These are phyloP conservation scores for Spisula solida DNA, from an alignment of 2,888 invertebrate species.

Conservation along the genomic window DNA sequence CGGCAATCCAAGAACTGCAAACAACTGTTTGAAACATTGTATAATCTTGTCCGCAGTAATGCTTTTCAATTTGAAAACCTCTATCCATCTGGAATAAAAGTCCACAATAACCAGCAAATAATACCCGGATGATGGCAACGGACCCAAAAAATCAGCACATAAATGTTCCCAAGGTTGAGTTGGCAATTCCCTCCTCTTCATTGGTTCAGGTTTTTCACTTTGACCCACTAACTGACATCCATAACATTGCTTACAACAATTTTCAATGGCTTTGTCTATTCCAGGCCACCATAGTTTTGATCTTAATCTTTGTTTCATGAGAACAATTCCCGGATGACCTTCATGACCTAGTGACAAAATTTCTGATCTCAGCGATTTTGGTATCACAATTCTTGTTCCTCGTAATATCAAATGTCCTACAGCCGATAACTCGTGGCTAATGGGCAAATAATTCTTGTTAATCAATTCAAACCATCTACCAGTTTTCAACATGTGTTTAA, in stretches of 20 bases:
- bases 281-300: constrained; percentile 76
- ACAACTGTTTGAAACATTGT: constrained; percentile 50
- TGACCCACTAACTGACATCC: constrained; percentile 62
- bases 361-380: constrained; percentile 50
- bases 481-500: not conserved
- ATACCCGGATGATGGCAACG: constrained; percentile 66
- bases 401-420: constrained; percentile 66
- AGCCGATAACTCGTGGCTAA: constrained; percentile 59
- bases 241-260: constrained; percentile 61
- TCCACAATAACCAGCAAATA: constrained; percentile 65
- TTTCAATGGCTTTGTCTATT: no score
- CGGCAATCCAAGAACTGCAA: constrained; percentile 66
- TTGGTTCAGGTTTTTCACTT: constrained; percentile 35
- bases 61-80: constrained; percentile 61
- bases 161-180: constrained; percentile 70
- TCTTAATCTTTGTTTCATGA: constrained; percentile 65
- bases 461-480: constrained; percentile 50
- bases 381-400: constrained; percentile 68
- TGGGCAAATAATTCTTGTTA: constrained; percentile 51
- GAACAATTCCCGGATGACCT: no score
- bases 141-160: constrained; percentile 70
- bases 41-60: constrained; percentile 63
- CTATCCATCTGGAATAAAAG: constrained; percentile 69
- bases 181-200: constrained; percentile 56
- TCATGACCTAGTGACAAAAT: constrained; percentile 56